phyloP scores from a whole-genome alignment of 2,113 vertebrate genomes.

The cat (Felis catus) region F.catus_Fca126_mat1.0 CM031414.1:30690001-30690500 shows the following conservation, averaged over 20 bases:
- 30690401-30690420: neutral
- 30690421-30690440: neutral
- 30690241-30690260: neutral
- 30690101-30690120: slow-evolving; percentile 17
- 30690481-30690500: neutral
- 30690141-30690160: neutral
- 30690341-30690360: neutral
- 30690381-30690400: neutral
- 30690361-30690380: neutral
- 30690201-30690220: neutral
- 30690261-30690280: neutral
- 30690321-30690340: neutral
- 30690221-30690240: neutral
- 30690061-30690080: neutral
- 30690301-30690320: neutral
- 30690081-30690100: neutral
- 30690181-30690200: slow-evolving; percentile 20
- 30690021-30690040: neutral
- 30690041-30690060: neutral
- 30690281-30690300: neutral
- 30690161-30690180: slow-evolving; percentile 11
- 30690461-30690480: neutral
- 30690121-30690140: neutral
- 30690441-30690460: neutral
- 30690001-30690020: neutral